Conservation (phyloP, 2,113 vertebrate genomes). For the Ailurus styani region DNA sequence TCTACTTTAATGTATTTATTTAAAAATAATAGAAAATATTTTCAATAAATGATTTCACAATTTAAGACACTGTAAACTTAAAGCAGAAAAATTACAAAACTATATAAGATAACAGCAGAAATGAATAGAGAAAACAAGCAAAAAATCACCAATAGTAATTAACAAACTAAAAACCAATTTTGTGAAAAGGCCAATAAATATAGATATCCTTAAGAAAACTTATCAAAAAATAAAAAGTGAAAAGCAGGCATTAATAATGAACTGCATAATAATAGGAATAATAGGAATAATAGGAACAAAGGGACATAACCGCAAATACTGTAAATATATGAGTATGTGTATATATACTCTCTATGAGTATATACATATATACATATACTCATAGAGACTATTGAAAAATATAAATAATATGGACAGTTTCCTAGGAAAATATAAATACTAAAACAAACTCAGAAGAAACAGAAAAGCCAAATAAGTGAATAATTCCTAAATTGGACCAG, state of each 20-base stretch:
- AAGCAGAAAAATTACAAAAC: background rate
- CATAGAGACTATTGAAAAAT: background rate
- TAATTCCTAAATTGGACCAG: background rate
- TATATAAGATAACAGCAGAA: background rate
- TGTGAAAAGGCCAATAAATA: background rate
- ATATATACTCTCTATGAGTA: too few relatives aligned
- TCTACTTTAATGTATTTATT: background rate
- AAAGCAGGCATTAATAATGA: background rate
- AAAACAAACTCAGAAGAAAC: background rate
- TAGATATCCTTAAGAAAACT: background rate
- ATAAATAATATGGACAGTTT: background rate
- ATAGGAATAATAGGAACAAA: background rate
- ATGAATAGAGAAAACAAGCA: background rate
- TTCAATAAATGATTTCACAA: background rate
- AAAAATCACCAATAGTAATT: background rate
- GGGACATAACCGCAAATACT: background rate
- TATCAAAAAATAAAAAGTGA: background rate
- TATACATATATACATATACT: background rate
- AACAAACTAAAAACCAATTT: background rate
- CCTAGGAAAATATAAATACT: background rate
- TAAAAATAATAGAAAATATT: background rate
- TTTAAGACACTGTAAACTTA: background rate
- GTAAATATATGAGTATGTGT: too few relatives aligned
- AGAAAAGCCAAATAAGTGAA: background rate
- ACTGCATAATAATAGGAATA: too few relatives aligned